Conservation (phyloP, 2,797 vertebrate genomes). For the Neostethus bicornis region DNA sequence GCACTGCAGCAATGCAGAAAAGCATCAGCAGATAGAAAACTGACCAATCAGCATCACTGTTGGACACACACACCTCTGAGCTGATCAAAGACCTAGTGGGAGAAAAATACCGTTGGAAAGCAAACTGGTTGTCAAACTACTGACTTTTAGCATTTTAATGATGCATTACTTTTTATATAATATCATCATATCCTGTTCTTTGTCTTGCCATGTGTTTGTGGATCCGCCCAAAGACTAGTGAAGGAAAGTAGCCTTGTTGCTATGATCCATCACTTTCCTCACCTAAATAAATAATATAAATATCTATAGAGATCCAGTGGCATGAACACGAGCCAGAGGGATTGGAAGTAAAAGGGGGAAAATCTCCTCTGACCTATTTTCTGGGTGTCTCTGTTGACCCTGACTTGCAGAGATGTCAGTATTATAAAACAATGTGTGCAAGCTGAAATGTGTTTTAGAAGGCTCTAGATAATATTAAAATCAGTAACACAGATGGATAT, state of each 20-base stretch:
- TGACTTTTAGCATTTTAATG: too few species aligned
- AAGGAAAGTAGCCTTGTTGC: too few species aligned
- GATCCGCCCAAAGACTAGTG: too few species aligned
- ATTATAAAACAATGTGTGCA: not conserved
- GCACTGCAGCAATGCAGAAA: slow-evolving; percentile 60
- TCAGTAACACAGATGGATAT: not conserved
- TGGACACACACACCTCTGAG: slow-evolving; percentile 58
- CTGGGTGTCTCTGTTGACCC: slow-evolving; percentile 7
- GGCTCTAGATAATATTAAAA: slow-evolving; percentile 4
- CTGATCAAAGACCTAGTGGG: slow-evolving; percentile 22
- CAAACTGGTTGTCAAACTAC: too few species aligned
- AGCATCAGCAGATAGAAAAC: slow-evolving; percentile 58
- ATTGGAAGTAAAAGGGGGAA: not conserved
- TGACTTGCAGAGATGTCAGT: not conserved
- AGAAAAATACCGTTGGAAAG: not conserved
- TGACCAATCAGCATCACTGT: slow-evolving; percentile 38
- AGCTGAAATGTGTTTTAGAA: not conserved
- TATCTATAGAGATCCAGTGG: slow-evolving; percentile 5
- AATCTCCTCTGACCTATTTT: slow-evolving; percentile 47
- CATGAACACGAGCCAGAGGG: slow-evolving; percentile 5
- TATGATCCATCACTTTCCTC: too few species aligned
- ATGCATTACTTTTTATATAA: too few species aligned
- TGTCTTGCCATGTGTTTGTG: too few species aligned
- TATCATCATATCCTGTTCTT: too few species aligned
- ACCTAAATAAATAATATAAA: slow-evolving; percentile 3